Conservation (phyloP, 2,888 invertebrate species). For the Nymphalis polychloros region DNA sequence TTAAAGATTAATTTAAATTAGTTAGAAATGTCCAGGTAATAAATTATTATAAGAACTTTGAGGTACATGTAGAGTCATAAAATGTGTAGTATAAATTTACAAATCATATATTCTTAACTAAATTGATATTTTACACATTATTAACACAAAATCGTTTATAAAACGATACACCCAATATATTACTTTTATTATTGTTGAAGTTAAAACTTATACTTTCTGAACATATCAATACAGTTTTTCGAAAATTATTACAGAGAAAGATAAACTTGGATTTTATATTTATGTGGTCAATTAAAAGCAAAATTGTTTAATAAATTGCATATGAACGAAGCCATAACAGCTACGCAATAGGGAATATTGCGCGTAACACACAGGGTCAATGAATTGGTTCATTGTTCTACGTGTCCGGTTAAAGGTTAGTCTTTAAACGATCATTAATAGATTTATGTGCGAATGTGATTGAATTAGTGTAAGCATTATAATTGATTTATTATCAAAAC, state of each 20-base stretch:
- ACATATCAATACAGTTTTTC: too few species aligned
- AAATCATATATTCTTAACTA: too few species aligned
- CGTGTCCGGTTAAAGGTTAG: constrained; percentile 6
- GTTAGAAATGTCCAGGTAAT: not conserved
- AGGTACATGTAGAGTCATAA: not conserved
- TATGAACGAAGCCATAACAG: not conserved
- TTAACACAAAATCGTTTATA: too few species aligned
- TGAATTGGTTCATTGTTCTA: constrained; percentile 27
- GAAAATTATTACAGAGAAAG: too few species aligned
- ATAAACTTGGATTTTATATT: too few species aligned
- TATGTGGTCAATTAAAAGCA: too few species aligned
- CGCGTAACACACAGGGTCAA: constrained; percentile 17
- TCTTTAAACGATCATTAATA: constrained; percentile 1
- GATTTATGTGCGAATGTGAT: constrained; percentile 20
- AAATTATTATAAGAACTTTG: constrained; percentile 1
- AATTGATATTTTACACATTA: too few species aligned
- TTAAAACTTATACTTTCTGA: too few species aligned
- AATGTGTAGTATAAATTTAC: not conserved
- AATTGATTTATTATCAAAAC: not conserved
- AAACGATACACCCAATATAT: too few species aligned
- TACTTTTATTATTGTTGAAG: too few species aligned
- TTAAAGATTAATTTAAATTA: constrained; percentile 3
- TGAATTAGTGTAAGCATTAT: constrained; percentile 11
- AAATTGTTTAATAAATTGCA: too few species aligned
- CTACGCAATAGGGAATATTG: not conserved